Conservation (phyloP, 2,888 invertebrate species). For the Euzetes globulus region DNA sequence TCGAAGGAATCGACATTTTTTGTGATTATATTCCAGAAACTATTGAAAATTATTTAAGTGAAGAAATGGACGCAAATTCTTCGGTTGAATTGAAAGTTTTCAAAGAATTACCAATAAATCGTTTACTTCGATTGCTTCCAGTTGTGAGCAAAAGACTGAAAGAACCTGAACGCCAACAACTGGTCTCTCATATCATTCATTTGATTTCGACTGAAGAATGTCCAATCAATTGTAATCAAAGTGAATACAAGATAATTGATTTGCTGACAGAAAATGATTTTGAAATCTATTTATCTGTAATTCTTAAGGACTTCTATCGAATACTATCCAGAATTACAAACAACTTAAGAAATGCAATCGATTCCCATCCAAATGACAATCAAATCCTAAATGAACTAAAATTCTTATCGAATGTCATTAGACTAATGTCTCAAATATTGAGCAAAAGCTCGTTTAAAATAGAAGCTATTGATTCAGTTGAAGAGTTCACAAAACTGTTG, state of each 20-base stretch:
- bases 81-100: neutral
- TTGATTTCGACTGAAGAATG: neutral
- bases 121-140: neutral
- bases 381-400: neutral
- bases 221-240: neutral
- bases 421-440: neutral
- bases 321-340: neutral
- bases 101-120: neutral
- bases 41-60: neutral
- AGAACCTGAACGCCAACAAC: neutral
- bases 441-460: neutral
- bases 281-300: neutral
- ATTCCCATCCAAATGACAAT: neutral
- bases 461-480: neutral
- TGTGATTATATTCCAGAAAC: neutral
- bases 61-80: neutral
- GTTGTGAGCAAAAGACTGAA: neutral
- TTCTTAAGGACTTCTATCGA: neutral
- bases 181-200: neutral
- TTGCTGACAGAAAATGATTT: neutral
- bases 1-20: constrained; percentile 4
- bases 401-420: neutral
- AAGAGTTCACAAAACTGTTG: neutral
- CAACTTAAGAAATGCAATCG: neutral
- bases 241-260: neutral